These are phyloP conservation scores for Cerastis rubricosa DNA, from an alignment of 2,888 invertebrate species.

Conservation along the genomic window DNA sequence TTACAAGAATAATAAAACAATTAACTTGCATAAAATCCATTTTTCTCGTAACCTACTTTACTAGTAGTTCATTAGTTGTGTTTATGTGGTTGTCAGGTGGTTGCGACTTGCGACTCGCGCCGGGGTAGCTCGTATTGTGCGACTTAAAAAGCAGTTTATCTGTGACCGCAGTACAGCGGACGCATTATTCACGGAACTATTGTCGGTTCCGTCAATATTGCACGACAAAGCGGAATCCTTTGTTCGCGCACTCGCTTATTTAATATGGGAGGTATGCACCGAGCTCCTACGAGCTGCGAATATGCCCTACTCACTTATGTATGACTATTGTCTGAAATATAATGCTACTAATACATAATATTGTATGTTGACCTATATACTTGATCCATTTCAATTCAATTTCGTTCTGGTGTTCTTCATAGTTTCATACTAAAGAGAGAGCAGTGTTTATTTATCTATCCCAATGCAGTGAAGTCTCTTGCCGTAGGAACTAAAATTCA, in stretches of 20 bases:
- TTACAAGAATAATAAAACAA: conserved; percentile 36
- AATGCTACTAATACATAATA: background rate
- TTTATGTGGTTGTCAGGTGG: conserved; percentile 51
- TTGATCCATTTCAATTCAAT: background rate
- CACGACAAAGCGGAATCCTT: conserved; percentile 63
- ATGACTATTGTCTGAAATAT: conserved; percentile 24
- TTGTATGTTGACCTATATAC: conserved; percentile 1
- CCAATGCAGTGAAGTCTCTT: background rate
- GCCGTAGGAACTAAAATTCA: too few species aligned
- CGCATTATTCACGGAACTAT: conserved; percentile 58
- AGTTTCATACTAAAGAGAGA: background rate
- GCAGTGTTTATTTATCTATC: background rate
- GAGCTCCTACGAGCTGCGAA: conserved; percentile 24
- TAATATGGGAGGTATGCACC: conserved; percentile 60
- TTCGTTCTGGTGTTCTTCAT: background rate
- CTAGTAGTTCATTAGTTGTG: conserved; percentile 43
- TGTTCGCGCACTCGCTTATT: conserved; percentile 66
- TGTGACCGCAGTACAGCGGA: conserved; percentile 47
- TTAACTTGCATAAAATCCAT: conserved; percentile 15
- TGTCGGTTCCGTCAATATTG: conserved; percentile 62
- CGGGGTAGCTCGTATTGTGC: conserved; percentile 48
- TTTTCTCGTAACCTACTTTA: conserved; percentile 23
- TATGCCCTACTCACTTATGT: background rate
- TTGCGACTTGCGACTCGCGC: conserved; percentile 5
- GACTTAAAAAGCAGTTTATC: conserved; percentile 60